phyloP scores from a whole-genome alignment of 1,140 invertebrate species.

The Globodera ellingtonae region DNA sequence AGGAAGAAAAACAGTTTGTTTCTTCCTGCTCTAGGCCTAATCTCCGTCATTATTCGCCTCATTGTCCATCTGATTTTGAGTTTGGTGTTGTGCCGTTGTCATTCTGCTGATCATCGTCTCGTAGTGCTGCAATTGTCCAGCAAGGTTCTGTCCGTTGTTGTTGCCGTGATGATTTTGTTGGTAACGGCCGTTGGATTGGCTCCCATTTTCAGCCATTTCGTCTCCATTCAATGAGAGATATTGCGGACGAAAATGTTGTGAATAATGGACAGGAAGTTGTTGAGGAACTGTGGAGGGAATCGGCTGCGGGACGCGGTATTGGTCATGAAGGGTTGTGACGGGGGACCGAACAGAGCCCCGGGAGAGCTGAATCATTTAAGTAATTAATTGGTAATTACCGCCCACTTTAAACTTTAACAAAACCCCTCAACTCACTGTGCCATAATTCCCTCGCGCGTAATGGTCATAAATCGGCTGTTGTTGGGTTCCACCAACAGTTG shows the following conservation, averaged over 20 bases:
- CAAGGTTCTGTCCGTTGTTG: not conserved
- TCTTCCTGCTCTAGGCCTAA: not conserved
- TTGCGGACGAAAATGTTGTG: not conserved
- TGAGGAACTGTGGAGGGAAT: conserved; percentile 9
- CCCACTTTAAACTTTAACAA: too few species aligned
- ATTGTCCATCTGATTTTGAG: not conserved
- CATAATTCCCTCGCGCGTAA: conserved; percentile 20
- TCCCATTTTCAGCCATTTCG: not conserved
- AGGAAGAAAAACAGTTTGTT: too few species aligned
- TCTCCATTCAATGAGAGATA: not conserved
- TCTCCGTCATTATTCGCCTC: not conserved
- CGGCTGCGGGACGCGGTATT: not conserved
- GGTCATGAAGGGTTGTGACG: not conserved
- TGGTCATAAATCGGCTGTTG: conserved; percentile 31
- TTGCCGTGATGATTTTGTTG: not conserved
- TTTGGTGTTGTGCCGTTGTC: not conserved
- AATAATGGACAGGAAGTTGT: not conserved
- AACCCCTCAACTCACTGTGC: conserved; percentile 8
- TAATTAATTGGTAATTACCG: too few species aligned
- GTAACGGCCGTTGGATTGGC: not conserved
- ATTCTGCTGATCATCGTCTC: not conserved
- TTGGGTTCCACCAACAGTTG: conserved; percentile 16
- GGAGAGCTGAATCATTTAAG: not conserved
- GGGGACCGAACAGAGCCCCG: not conserved
- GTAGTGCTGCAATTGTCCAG: not conserved